Evolutionary conservation across 2,113 vertebrate species (phyloP), one percentile per base, ranked within the genome.

Genomic region (Prionailurus viverrinus): DNA sequence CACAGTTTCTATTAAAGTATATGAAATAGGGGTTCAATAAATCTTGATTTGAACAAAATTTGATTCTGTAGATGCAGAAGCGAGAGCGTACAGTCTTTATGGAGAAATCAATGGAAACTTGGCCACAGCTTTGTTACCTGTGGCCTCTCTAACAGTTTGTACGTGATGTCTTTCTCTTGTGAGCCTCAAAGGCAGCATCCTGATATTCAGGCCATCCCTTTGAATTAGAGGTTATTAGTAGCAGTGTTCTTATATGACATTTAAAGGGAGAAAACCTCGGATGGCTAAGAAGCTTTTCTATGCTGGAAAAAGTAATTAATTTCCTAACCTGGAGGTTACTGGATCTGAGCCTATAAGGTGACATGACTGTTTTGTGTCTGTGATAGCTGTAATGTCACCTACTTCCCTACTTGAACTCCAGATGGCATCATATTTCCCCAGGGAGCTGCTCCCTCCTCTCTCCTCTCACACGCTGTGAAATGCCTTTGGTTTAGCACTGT

Each of bases 221-320:
- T 41, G 58, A 87, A 91, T 97, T 96, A 94, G 13, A 87, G 21
- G 51, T 97, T 84, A 48, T 84, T 85, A 76, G 74, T 81, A 71
- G 71, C 15, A 71, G 65, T 76, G 36, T 66, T 0, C 21, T 58
- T 51, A 58, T 25, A n/a, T 78, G 71, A 84, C 80, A 94, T 94
- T 92, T 94, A 94, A 92, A 68, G 25, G 65, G 58, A 39, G 80
- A 36, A 91, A 94, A 94, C 36, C 76, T 82, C 84, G 66, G 80
- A 36, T 94, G 86, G 41, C 65, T 55, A 76, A 80, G 87, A 81
- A 81, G 51, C 14, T 91, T 92, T 91, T 83, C 45, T 96, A 0
- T 82, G 58, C 36, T 94, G 15, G 48, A 81, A 73, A 94, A 94
- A 86, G 81, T 79, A 53, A 97, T 94, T 91, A 68, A 82, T 96